Evolutionary conservation across 92 coral and sea anemone genomes (phyloP).

Genomic region (Blastomussa wellsi): DNA sequence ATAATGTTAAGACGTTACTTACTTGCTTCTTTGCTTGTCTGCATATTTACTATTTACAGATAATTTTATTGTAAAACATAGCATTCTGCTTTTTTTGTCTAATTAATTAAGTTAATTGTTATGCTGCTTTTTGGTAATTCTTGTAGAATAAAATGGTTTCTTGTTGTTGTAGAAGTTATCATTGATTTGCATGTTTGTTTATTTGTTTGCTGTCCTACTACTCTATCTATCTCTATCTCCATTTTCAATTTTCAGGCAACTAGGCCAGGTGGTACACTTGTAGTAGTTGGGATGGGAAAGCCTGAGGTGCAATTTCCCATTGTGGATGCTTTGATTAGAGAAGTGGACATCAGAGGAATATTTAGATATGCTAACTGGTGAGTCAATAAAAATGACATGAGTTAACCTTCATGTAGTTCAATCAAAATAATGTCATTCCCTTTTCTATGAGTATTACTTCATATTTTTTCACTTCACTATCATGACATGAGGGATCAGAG

Average conservation of each 20-base stretch:
- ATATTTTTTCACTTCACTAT: too few relatives aligned
- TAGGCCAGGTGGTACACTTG: constrained; percentile 88
- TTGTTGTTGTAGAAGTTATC: too few relatives aligned
- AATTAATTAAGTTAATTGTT: too few relatives aligned
- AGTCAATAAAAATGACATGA: constrained; percentile 1
- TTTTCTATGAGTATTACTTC: background rate
- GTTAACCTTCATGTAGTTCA: background rate
- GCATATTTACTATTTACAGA: too few relatives aligned
- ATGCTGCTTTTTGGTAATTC: too few relatives aligned
- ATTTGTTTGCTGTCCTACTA: constrained; percentile 49
- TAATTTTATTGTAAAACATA: too few relatives aligned
- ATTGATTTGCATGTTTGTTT: too few relatives aligned
- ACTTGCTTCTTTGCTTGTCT: too few relatives aligned
- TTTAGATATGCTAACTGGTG: constrained; percentile 96
- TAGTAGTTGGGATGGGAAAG: constrained; percentile 93
- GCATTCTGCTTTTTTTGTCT: too few relatives aligned
- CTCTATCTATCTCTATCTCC: background rate
- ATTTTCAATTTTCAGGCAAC: constrained; percentile 72
- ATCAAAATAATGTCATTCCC: background rate
- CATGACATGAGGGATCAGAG: too few relatives aligned
- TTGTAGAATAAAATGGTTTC: too few relatives aligned
- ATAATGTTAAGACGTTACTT: too few relatives aligned
- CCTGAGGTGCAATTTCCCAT: constrained; percentile 77
- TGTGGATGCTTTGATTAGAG: constrained; percentile 83
- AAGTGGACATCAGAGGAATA: constrained; percentile 95